Percentiles rank a stretch among this genome's conserved stretches.
These are phyloP conservation scores for Ostrea denselamellosa DNA, from an alignment of 1,140 invertebrate genomes.

Conservation along the genomic window DNA sequence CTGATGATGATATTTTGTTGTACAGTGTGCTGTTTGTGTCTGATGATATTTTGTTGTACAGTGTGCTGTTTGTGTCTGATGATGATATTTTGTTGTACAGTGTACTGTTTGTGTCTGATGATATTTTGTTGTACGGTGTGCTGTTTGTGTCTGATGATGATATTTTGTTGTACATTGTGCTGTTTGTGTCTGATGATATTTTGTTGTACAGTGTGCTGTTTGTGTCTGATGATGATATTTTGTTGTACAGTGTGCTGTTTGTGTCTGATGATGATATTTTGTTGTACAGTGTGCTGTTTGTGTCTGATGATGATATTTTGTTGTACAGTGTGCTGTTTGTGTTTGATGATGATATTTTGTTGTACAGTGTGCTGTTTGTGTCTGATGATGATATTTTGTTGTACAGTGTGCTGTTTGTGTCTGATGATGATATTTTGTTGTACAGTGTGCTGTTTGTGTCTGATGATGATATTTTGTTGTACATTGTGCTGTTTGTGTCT, in stretches of 20 bases:
- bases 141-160: conserved; percentile 93
- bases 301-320: conserved; percentile 84
- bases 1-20: conserved; percentile 77
- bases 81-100: conserved; percentile 80
- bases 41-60: conserved; percentile 77
- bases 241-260: conserved; percentile 90
- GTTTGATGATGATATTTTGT: too few relatives aligned
- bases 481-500: conserved; percentile 96
- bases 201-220: conserved; percentile 89
- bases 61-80: conserved; percentile 97
- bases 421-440: conserved; percentile 77
- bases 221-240: conserved; percentile 86
- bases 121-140: conserved; percentile 84
- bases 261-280: conserved; percentile 85
- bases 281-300: conserved; percentile 91
- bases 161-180: conserved; percentile 84
- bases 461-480: conserved; percentile 63
- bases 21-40: conserved; percentile 97
- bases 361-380: conserved; percentile 94
- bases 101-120: conserved; percentile 94
- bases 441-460: conserved; percentile 97
- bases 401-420: conserved; percentile 95
- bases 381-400: conserved; percentile 81
- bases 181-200: conserved; percentile 90
- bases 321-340: conserved; percentile 93